Percentiles rank a stretch among this genome's conserved stretches.
phyloP scores from a whole-genome alignment of 1,140 invertebrate genomes.

The Sipha flava region DNA sequence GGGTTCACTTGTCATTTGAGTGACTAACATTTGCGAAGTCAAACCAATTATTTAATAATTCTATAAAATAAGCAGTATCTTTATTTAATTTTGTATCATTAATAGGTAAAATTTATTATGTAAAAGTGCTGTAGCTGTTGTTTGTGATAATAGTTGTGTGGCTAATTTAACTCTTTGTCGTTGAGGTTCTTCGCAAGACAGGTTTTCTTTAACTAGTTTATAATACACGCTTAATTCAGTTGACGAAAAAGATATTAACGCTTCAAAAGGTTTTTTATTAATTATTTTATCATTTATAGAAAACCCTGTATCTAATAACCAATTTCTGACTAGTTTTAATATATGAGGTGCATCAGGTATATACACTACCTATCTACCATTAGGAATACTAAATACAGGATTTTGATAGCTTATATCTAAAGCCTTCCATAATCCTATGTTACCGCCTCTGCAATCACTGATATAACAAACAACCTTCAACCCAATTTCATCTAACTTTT shows the following conservation, averaged over 20 bases:
- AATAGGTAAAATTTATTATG: neutral
- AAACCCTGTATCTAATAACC: neutral
- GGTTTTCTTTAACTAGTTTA: neutral
- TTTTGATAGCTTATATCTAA: neutral
- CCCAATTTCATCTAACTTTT: neutral
- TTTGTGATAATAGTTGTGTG: neutral
- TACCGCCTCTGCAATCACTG: neutral
- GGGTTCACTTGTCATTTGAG: neutral
- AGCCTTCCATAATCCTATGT: neutral
- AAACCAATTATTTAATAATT: neutral
- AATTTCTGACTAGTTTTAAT: neutral
- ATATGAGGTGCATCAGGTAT: neutral
- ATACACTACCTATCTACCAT: neutral
- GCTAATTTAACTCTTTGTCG: neutral
- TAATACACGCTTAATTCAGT: neutral
- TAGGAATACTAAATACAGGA: neutral
- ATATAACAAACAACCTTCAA: neutral
- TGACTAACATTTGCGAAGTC: neutral
- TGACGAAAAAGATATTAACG: neutral
- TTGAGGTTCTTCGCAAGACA: neutral
- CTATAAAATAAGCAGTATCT: neutral
- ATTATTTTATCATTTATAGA: neutral
- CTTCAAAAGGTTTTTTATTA: neutral
- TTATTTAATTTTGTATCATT: neutral
- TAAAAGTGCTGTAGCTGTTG: neutral